Evolutionary conservation across 2,113 vertebrate species (phyloP).

Genomic region (Pseudorasbora parva): DNA sequence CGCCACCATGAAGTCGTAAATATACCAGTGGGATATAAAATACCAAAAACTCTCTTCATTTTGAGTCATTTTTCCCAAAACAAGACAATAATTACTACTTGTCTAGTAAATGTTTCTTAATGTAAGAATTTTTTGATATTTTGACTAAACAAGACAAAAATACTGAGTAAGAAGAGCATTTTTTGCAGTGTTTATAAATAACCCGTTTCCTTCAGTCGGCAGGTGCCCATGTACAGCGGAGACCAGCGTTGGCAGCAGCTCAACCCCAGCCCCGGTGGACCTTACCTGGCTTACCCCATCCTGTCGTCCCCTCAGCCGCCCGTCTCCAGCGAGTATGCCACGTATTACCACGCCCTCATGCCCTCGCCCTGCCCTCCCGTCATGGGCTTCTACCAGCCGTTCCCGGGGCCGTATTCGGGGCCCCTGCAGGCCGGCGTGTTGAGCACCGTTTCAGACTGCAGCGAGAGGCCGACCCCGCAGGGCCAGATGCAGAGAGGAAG

Average conservation of each 20-base stretch:
- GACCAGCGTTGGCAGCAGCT: constrained; percentile 97
- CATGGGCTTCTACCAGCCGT: constrained; percentile 98
- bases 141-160: too few species aligned
- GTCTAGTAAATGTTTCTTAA: too few species aligned
- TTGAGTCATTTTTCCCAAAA: too few species aligned
- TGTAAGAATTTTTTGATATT: too few species aligned
- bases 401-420: constrained; percentile 83
- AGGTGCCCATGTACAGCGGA: constrained; percentile 90
- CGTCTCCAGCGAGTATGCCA: constrained; percentile 90
- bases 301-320: constrained; percentile 90
- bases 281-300: constrained; percentile 95
- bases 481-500: constrained; percentile 84
- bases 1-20: too few species aligned
- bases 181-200: too few species aligned
- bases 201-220: constrained; percentile 72
- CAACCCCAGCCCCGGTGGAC: constrained; percentile 84
- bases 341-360: constrained; percentile 90
- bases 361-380: constrained; percentile 92
- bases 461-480: constrained; percentile 79
- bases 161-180: too few species aligned
- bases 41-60: too few species aligned
- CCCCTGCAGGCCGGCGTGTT: constrained; percentile 86
- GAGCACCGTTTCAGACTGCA: constrained; percentile 84
- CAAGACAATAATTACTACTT: too few species aligned
- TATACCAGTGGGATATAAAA: too few species aligned